Base-by-base conservation (phyloP, 1,140 invertebrate genomes). In the Drosophila nebulosa region DNA sequence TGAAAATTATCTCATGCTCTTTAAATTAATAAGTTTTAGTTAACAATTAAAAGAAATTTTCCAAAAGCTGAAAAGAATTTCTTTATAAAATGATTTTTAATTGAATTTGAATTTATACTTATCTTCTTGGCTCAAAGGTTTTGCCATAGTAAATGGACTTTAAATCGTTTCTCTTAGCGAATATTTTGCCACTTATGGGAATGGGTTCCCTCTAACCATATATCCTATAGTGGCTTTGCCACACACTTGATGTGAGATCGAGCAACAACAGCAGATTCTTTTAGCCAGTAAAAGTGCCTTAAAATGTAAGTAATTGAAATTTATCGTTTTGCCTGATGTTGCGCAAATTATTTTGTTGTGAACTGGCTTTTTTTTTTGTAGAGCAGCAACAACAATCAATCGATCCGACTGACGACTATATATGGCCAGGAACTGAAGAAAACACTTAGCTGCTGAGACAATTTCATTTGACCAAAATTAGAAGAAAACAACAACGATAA, bases 381-480 rank as follows among this genome's bases (percentile, higher is more conserved):
- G 81, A 81, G 81, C 81, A 86, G 21, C 39, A 46, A 86, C 81
- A 86, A 46, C 39, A 46, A 86, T 86, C 81, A 86, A 86, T 88
- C 81, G 81, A 46, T 21, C 39, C 39, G 39, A 46, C 39, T 46
- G 39, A 46, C 39, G 39, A 53, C 83, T 88, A 86, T 86, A 86
- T 86, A 86, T 69, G 81, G 81, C 64, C 22, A 68, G 53, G 30
- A 68, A 84, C 80, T 84, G 80, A 75, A 69, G 81, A 84, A 84
- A 86, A 81, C 81, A 86, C 81, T 86, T 86, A 86, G 78, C 72
- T 67, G 63, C 52, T 55, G 52, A 81, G 81, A 86, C 83, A 77
- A 86, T 86, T 86, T 86, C 83, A 88, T 86, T 86, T 86, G 73
- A 66, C 78, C 78, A 86, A 85, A 86, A 86, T 80, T 62, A 46